phyloP scores from a whole-genome alignment of 2,797 vertebrate genomes.

The Rhincodon typus region DNA sequence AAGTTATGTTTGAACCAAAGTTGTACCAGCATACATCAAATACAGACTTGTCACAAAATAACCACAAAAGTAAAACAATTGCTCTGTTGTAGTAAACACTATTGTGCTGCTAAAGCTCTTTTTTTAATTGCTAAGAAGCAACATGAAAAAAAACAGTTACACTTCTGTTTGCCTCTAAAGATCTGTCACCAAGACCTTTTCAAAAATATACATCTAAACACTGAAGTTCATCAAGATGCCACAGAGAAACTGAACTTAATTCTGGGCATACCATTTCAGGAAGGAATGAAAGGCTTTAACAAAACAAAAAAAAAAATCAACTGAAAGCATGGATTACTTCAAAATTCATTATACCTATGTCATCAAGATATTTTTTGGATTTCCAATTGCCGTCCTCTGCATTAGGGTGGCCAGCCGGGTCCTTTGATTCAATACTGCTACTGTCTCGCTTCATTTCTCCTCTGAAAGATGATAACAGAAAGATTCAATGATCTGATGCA shows the following conservation, averaged over 20 bases:
- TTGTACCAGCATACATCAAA: not conserved
- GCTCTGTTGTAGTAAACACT: not conserved
- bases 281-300: too few species aligned
- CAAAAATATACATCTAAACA: not conserved
- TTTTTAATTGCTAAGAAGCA: not conserved
- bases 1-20: not conserved
- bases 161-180: not conserved
- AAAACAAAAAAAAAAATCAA: too few species aligned
- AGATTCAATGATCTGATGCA: not conserved
- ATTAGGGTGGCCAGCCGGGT: not conserved
- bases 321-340: not conserved
- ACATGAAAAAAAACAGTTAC: not conserved
- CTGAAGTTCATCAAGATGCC: not conserved
- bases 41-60: not conserved
- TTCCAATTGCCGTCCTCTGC: conserved; percentile 23
- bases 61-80: not conserved
- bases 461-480: conserved; percentile 25
- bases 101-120: not conserved
- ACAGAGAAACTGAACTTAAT: not conserved
- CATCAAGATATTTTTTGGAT: conserved; percentile 5
- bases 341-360: conserved; percentile 8
- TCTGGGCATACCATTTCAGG: too few species aligned
- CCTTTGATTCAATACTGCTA: not conserved
- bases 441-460: conserved; percentile 10
- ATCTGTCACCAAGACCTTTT: not conserved